Evolutionary conservation across 2,797 vertebrate species (phyloP), one percentile per base, ranked within the genome.

Genomic region (Sebastes dallii): DNA sequence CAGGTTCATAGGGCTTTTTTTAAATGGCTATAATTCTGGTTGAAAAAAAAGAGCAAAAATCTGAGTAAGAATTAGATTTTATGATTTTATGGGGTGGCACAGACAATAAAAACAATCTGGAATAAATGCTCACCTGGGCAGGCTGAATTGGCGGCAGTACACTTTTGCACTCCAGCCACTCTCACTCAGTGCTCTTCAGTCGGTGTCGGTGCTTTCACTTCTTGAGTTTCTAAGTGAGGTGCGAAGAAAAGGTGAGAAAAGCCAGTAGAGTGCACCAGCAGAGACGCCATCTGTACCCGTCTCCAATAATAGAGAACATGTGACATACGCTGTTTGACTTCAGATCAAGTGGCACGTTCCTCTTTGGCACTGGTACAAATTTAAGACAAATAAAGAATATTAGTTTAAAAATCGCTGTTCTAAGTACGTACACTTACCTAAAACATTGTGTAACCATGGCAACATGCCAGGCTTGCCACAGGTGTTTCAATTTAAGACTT

Each of bases 191-290:
- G n/a, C 70, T 80, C 52, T 30, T 65, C 27, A 67, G 24, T 75
- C 61, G 22, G 34, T 32, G 66, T 32, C 27, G 18, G 4, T 59
- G 58, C n/a, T 71, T 77, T 74, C n/a, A 32, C 59, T 34, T 24
- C 72, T 50, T 61, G 60, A 54, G 25, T 11, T 20, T 54, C 29
- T 32, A 18, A 77, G 50, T 55, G 55, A 80, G 58, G 67, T 80
- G 62, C 18, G 36, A 29, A 78, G 54, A 29, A 77, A 82, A 86
- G 76, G 65, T 81, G 79, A 82, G 58, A 80, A 79, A 77, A 78
- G 66, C 46, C 46, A 50, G 1, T 18, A 50, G n/a, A 50, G 46
- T 50, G 46, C 46, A 50, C 60, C 62, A 42, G 56, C 30, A 27
- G 81, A 75, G 62, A 66, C n/a, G 24, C 64, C 69, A 13, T 60